Base-by-base conservation (phyloP, 2,113 vertebrate genomes). In the Merops nubicus region DNA sequence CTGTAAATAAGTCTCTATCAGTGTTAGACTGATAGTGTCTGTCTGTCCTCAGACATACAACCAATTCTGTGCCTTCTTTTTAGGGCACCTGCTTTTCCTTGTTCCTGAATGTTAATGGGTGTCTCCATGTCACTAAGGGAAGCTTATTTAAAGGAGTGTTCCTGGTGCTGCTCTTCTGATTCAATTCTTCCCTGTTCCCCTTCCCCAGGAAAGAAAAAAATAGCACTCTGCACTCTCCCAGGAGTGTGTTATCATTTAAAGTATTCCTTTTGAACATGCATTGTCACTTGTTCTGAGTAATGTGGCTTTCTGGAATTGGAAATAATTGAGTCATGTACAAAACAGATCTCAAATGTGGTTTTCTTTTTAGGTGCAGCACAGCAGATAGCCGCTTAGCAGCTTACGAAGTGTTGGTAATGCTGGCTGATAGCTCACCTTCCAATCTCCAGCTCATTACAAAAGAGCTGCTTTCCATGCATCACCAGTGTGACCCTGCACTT, bases 391-490 rank as follows among this genome's bases (percentile, higher is more conserved):
- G 99, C 40, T 97, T 99, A 94, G 99, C 99, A 82, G 99, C 99
- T 40, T 99, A 99, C 50, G 99, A 99, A 97, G 99, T 99, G 70
- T 98, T 99, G 87, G 99, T 99, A 59, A 99, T 99, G 99, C 91
- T 99, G 94, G 99, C 99, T n/a, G 99, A 99, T 96, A 99, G 99
- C 96, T 99, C 99, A 11, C 98, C 99, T 79, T 97, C 98, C 87
- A 99, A 99, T 90, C 98, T 99, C 63, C 99, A 98, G 85, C 99
- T 99, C 56, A 99, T 99, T 95, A 99, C 98, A 50, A 98, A 96
- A 95, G 99, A 99, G 95, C 97, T 99, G 18, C 98, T 99, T 87
- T 99, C 99, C 70, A 99, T 99, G 99, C 99, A 99, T 97, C 99
- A 99, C 96, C 99, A 99, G 64, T 98, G 98, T 17, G 99, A 99